Conservation (phyloP, 2,113 vertebrate species). For the Xenopus borealis region DNA sequence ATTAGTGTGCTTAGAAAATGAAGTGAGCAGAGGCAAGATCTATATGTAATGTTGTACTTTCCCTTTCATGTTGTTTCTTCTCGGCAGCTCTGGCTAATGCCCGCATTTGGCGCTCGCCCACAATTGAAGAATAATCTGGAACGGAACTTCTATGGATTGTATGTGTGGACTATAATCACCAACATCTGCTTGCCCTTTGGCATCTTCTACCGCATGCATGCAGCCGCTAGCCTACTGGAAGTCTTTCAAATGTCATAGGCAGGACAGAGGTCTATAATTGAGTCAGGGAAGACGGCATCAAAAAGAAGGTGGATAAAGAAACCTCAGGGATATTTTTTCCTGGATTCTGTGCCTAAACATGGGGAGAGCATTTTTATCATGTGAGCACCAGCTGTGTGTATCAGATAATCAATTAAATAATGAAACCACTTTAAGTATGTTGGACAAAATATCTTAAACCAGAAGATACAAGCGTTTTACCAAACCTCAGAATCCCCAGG, state of each 20-base stretch:
- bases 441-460: too few relatives aligned
- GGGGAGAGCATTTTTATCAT: too few relatives aligned
- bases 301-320: not conserved
- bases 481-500: too few relatives aligned
- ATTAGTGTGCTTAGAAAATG: too few relatives aligned
- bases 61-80: not conserved
- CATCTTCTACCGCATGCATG: slow-evolving; percentile 79
- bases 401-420: too few relatives aligned
- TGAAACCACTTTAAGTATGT: too few relatives aligned
- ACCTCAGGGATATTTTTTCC: not conserved
- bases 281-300: not conserved
- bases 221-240: slow-evolving; percentile 73
- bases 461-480: too few relatives aligned
- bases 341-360: too few relatives aligned
- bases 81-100: slow-evolving; percentile 75
- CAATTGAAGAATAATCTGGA: slow-evolving; percentile 69
- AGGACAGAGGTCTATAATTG: not conserved
- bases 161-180: slow-evolving; percentile 66
- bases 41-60: too few relatives aligned
- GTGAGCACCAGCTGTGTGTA: too few relatives aligned
- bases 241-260: slow-evolving; percentile 64
- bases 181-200: slow-evolving; percentile 74
- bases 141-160: slow-evolving; percentile 61
- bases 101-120: slow-evolving; percentile 75
- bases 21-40: too few relatives aligned